Evolutionary conservation across 2,113 vertebrate genomes (phyloP), one percentile per base, ranked within the genome.

Genomic region (Ceyx melanurus): DNA sequence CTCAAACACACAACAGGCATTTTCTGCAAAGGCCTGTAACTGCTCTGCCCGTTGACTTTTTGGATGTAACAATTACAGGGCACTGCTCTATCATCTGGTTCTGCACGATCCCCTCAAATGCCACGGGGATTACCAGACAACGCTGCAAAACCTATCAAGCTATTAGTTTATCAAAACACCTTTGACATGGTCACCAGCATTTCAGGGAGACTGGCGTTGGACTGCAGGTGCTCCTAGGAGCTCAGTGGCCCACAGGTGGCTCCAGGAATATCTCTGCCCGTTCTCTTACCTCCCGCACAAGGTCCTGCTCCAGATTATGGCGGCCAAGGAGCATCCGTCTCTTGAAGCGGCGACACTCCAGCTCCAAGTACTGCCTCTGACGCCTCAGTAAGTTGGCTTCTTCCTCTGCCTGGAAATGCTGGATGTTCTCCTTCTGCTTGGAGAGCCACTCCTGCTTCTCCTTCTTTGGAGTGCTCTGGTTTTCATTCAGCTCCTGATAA

Each of bases 381-480:
- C 98, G 98, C 60, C 99, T 98, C 88, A 99, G 98, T 45, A 99
- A 97, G 95, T 99, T 99, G 91, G 99, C 99, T 95, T 99, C 99
- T 92, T 99, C 99, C 94, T 99, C 99, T 28, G 99, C 99, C 96
- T 99, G 99, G 97, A 99, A 99, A 98, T 99, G 98, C 92, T 99
- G 99, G 97, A 99, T 98, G 96, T 99, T 99, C 94, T 99, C 99
- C 93, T 99, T 99, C 96, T 99, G 99, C 96, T 99, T 99, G 82
- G 99, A 99, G 86, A 99, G 97, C 99, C 99, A 99, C 82, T 99
- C 99, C 91, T 99, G 99, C 93, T 99, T 99, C 97, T 99, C 99
- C 94, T 99, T 99, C 98, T 99, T 99, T 28, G 99, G 99, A 60
- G 99, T 99, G 90, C 99, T 99, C 97, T 99, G 99, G 97, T 99